Conservation (phyloP, 2,113 vertebrate genomes). For the Otolemur garnettii region DNA sequence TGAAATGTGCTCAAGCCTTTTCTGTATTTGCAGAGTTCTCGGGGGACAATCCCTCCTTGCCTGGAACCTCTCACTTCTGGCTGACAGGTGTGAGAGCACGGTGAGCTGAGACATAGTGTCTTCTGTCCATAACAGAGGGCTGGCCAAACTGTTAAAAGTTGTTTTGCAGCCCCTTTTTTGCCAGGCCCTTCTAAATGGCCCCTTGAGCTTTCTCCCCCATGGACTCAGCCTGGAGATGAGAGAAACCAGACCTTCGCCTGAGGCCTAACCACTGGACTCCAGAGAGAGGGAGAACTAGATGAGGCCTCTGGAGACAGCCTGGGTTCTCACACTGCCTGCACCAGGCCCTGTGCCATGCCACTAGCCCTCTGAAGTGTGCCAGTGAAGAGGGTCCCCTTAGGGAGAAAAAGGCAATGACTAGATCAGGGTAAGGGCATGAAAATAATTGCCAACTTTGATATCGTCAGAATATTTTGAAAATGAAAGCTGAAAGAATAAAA, state of each 20-base stretch:
- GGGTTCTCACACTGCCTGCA: not conserved
- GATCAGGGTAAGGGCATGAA: not conserved
- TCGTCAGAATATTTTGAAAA: not conserved
- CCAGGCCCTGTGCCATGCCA: not conserved
- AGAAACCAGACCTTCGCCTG: constrained; percentile 33
- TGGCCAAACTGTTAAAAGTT: not conserved
- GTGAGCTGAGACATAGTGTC: not conserved
- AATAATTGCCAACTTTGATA: not conserved
- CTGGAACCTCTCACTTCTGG: not conserved
- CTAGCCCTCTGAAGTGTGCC: not conserved
- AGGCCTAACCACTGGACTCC: not conserved
- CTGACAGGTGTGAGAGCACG: not conserved
- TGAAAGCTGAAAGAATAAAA: not conserved
- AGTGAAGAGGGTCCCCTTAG: rapidly evolving
- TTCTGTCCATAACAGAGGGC: not conserved
- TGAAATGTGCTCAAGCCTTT: not conserved
- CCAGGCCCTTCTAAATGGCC: not conserved
- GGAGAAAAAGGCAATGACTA: not conserved
- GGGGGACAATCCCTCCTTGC: not conserved
- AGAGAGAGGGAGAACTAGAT: not conserved
- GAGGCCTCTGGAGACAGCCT: not conserved
- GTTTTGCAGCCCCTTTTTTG: constrained; percentile 15
- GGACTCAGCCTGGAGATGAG: constrained; percentile 34
- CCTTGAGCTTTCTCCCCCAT: not conserved
- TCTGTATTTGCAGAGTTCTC: not conserved